Evolutionary conservation across 2,113 vertebrate genomes (phyloP), one percentile per base, ranked within the genome.

Genomic region (Triplophysa rosa): DNA sequence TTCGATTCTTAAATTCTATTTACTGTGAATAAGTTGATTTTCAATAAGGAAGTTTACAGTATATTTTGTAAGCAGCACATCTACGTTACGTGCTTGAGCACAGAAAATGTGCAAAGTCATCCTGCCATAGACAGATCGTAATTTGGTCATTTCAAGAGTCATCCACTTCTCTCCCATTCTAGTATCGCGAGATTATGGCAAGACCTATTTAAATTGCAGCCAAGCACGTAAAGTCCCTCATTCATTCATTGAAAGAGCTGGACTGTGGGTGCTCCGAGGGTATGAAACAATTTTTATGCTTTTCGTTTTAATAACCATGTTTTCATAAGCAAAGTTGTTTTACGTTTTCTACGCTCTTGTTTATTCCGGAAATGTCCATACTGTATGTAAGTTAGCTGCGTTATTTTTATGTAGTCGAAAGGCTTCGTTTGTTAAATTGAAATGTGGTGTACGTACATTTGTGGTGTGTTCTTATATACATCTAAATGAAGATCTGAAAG

Each of bases 91-190:
- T 29, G 29, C 29, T 29, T 29, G 3, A 5, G 12, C 2, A 4
- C 19, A 49, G 29, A 81, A 89, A 92, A 85, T 19, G 52, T 91
- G 93, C 91, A 83, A 83, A 91, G 92, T 93, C 93, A 93, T 89
- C 84, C 89, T 89, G 86, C 16, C 54, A 64, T 63, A 70, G 68
- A 49, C 21, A 71, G 29, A n/a, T 17, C 2, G 67, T 49, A 37
- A 62, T 54, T 61, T 59, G 24, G n/a, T 47, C 29, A 37, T 16
- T 76, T 33, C 23, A 52, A 21, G 17, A n/a, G 42, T 37, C 52
- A 33, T 24, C 13, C 23, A n/a, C 72, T 63, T 14, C 59, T 24
- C 2, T 61, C 52, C 26, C 33, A 6, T 12, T 45, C 1, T 7
- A 37, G 17, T 67, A 73, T 82, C 59, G 79, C 79, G 79, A 67